Conservation (phyloP, 2,888 invertebrate species). For the Cotesia congregata region DNA sequence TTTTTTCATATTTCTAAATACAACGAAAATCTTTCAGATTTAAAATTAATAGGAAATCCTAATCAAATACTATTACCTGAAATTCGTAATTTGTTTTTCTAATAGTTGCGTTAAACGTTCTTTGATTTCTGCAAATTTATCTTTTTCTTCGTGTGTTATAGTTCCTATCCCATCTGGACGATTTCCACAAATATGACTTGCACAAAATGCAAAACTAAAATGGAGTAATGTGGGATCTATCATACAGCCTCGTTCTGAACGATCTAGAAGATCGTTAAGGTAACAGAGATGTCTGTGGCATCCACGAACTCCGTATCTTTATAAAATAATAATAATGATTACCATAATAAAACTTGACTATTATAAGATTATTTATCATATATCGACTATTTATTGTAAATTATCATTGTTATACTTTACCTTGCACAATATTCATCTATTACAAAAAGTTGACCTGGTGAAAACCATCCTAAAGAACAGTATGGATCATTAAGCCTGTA, state of each 20-base stretch:
- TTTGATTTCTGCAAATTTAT: constrained; percentile 97
- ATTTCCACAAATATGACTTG: constrained; percentile 99
- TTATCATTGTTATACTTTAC: constrained; percentile 42
- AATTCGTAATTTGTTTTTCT: constrained; percentile 99
- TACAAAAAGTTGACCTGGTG: constrained; percentile 98
- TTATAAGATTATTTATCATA: neutral
- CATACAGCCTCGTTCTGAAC: constrained; percentile 93
- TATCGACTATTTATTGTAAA: neutral
- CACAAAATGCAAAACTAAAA: constrained; percentile 99
- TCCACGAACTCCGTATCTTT: constrained; percentile 93
- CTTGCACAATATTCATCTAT: constrained; percentile 97
- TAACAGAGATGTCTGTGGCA: constrained; percentile 98
- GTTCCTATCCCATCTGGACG: constrained; percentile 99
- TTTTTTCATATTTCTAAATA: no score
- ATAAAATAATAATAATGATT: constrained; percentile 25
- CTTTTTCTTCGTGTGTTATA: constrained; percentile 97
- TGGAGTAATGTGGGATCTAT: constrained; percentile 99
- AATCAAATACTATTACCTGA: constrained; percentile 76
- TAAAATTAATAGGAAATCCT: neutral
- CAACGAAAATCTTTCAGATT: neutral
- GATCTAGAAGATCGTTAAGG: constrained; percentile 93
- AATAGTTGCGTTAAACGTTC: constrained; percentile 92
- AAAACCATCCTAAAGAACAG: constrained; percentile 99
- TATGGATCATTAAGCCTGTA: constrained; percentile 98
- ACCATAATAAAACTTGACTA: constrained; percentile 16